phyloP scores from a whole-genome alignment of 1,140 invertebrate genomes.

The Drosophila dunni region DNA sequence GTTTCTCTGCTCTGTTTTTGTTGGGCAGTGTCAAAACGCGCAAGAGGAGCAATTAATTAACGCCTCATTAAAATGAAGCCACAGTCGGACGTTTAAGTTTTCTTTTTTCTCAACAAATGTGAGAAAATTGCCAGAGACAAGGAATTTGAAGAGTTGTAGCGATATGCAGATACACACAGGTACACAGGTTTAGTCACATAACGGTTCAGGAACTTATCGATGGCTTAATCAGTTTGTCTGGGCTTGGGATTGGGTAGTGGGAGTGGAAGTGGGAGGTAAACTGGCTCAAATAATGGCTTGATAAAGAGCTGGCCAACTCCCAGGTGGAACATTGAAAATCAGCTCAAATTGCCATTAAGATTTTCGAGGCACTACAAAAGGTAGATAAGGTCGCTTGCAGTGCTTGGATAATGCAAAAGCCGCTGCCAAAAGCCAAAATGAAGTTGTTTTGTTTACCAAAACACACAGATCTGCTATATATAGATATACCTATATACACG shows the following conservation, averaged over 20 bases:
- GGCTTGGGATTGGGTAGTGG: slow-evolving; percentile 2
- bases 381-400: slow-evolving; percentile 61
- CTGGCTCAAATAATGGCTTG: slow-evolving; percentile 74
- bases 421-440: slow-evolving; percentile 33
- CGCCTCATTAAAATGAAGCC: slow-evolving; percentile 80
- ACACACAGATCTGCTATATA: slow-evolving; percentile 40
- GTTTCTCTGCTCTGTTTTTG: slow-evolving; percentile 5
- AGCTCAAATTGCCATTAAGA: slow-evolving; percentile 81
- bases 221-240: slow-evolving; percentile 64
- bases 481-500: slow-evolving; percentile 3
- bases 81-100: slow-evolving; percentile 42
- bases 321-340: slow-evolving; percentile 84
- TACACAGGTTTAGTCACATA: slow-evolving; percentile 21
- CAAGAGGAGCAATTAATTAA: slow-evolving; percentile 81
- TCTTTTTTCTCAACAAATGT: slow-evolving; percentile 55
- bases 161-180: slow-evolving; percentile 16
- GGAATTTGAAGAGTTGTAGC: slow-evolving; percentile 19
- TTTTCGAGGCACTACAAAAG: slow-evolving; percentile 52
- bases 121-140: slow-evolving; percentile 56
- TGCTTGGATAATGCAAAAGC: slow-evolving; percentile 63
- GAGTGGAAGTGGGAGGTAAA: neutral
- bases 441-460: slow-evolving; percentile 65
- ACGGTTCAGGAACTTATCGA: slow-evolving; percentile 61
- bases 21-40: slow-evolving; percentile 66
- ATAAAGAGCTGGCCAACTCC: slow-evolving; percentile 79